phyloP scores from a whole-genome alignment of 2,797 vertebrate species.

The Hipposideros larvatus region DNA sequence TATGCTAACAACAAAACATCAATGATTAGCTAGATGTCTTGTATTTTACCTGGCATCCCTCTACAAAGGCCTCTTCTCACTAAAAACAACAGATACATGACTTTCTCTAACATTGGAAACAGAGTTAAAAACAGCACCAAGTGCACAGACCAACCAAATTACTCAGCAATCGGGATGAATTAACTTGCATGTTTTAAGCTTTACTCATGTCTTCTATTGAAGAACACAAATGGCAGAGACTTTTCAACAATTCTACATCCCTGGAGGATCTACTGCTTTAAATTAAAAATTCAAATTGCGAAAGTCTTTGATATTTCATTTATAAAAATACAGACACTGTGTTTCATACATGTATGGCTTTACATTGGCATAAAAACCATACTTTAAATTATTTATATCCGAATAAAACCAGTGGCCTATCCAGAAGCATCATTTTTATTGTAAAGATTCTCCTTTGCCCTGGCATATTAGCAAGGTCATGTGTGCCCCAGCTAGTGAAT shows the following conservation, averaged over 20 bases:
- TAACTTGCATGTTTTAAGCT: neutral
- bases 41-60: neutral
- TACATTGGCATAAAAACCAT: neutral
- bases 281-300: neutral
- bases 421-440: neutral
- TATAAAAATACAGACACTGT: neutral
- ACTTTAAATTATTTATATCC: neutral
- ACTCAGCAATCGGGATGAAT: neutral
- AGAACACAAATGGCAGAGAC: neutral
- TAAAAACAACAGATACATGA: neutral
- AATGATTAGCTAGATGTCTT: neutral
- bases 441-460: neutral
- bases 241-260: neutral
- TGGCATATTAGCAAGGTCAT: neutral
- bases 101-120: neutral
- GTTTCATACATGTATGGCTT: neutral
- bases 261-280: neutral
- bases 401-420: neutral
- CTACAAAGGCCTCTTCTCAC: neutral
- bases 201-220: neutral
- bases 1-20: neutral
- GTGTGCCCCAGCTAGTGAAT: neutral
- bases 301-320: conserved; percentile 8
- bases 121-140: neutral
- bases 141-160: neutral